These are phyloP conservation scores for Suricata suricatta DNA, from an alignment of 2,113 vertebrate species.

Conservation along the genomic window DNA sequence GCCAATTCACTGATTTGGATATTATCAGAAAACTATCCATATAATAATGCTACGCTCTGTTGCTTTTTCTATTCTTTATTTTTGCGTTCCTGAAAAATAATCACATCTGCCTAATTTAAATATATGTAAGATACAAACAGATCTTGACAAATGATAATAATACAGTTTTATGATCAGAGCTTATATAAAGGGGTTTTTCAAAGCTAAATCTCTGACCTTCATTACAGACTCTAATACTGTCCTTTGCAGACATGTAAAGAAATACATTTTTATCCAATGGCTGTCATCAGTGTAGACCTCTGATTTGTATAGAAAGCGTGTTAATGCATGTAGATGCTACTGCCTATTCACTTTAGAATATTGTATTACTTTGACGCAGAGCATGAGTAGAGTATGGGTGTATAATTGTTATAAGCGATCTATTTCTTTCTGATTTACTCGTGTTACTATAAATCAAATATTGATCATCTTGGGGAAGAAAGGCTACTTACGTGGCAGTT, in stretches of 20 bases:
- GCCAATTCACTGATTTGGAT: neutral
- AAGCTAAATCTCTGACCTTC: neutral
- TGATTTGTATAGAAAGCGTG: neutral
- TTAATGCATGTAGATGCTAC: neutral
- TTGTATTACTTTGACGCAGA: neutral
- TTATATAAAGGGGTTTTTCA: neutral
- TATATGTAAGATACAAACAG: neutral
- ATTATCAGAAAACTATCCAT: neutral
- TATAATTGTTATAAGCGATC: slow-evolving; percentile 13
- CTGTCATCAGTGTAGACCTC: neutral
- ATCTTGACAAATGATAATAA: neutral
- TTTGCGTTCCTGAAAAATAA: slow-evolving; percentile 3
- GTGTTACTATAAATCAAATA: neutral
- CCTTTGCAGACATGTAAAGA: neutral
- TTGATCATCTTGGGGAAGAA: neutral
- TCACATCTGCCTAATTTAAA: neutral
- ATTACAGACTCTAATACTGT: neutral
- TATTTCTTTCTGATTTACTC: neutral
- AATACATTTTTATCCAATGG: neutral
- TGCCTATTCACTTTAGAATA: neutral
- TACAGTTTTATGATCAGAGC: neutral
- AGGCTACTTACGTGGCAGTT: neutral
- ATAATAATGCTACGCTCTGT: neutral
- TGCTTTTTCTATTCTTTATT: neutral
- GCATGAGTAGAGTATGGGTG: neutral